A percentile compares a stretch with the other conserved stretches of the same genome.
These are phyloP conservation scores for Himantopus leucocephalus DNA, from an alignment of 2,113 vertebrate genomes.

Conservation along the genomic window DNA sequence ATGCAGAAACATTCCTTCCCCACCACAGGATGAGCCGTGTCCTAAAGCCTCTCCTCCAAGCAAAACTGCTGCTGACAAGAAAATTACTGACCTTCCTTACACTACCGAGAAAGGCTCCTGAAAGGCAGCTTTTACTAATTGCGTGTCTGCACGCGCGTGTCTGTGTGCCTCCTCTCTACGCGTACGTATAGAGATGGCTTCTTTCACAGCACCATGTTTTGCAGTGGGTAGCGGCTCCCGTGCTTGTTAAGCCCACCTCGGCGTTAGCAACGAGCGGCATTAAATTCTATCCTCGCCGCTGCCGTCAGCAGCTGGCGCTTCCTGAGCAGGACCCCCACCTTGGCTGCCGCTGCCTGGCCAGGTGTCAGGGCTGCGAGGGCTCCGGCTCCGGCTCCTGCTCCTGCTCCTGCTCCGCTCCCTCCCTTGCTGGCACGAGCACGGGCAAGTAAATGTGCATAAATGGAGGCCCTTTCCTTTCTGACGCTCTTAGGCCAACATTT, in stretches of 20 bases:
- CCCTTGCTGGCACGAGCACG: accelerated
- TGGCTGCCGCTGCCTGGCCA: neutral
- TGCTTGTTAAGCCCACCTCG: neutral
- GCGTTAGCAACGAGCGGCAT: accelerated
- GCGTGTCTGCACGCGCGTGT: neutral
- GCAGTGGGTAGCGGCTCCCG: neutral
- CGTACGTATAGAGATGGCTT: accelerated
- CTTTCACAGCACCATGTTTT: neutral
- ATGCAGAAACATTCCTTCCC: neutral
- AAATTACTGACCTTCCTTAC: neutral
- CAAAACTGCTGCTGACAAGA: neutral
- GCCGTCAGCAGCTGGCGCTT: neutral
- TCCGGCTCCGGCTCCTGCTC: neutral
- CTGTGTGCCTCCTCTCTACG: neutral
- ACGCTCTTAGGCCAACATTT: neutral
- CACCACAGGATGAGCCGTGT: neutral
- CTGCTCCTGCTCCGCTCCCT: neutral
- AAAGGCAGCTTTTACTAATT: neutral
- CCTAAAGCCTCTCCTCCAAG: neutral
- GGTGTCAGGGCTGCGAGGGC: neutral
- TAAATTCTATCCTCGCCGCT: neutral
- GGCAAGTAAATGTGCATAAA: neutral
- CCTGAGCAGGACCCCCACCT: neutral
- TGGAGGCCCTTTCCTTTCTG: neutral
- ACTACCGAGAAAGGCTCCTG: neutral